Conservation (phyloP, 2,113 vertebrate genomes). For the Willisornis vidua region DNA sequence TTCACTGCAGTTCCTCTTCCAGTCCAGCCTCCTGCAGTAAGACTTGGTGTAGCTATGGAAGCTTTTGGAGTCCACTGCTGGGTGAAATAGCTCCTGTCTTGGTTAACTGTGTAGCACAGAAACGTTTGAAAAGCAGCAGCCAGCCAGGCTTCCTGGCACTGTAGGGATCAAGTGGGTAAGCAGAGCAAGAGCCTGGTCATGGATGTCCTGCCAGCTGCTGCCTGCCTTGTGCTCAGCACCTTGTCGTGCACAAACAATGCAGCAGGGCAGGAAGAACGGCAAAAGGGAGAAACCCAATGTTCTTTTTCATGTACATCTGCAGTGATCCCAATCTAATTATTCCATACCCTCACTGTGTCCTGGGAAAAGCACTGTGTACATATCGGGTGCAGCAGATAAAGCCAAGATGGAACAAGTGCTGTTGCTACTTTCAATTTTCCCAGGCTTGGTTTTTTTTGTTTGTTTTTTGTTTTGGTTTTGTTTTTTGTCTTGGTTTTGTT, state of each 20-base stretch:
- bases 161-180: neutral
- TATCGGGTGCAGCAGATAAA: neutral
- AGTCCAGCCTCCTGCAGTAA: rapidly evolving
- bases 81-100: neutral
- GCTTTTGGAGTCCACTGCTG: neutral
- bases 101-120: neutral
- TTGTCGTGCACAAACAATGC: rapidly evolving
- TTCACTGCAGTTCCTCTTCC: neutral
- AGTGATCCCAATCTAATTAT: rapidly evolving
- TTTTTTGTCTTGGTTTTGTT: too few relatives aligned
- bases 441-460: neutral
- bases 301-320: neutral
- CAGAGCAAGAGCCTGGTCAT: neutral
- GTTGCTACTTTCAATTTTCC: neutral
- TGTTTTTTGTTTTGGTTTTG: too few relatives aligned
- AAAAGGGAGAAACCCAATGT: neutral
- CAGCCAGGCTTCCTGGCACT: neutral
- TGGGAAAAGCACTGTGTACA: rapidly evolving
- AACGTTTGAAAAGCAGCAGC: neutral
- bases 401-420: neutral
- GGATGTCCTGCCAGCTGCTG: neutral
- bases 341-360: neutral
- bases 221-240: rapidly evolving
- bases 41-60: neutral
- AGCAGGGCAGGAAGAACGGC: neutral